phyloP scores from a whole-genome alignment of 2,888 invertebrate species.

The Polymixis lichenea region DNA sequence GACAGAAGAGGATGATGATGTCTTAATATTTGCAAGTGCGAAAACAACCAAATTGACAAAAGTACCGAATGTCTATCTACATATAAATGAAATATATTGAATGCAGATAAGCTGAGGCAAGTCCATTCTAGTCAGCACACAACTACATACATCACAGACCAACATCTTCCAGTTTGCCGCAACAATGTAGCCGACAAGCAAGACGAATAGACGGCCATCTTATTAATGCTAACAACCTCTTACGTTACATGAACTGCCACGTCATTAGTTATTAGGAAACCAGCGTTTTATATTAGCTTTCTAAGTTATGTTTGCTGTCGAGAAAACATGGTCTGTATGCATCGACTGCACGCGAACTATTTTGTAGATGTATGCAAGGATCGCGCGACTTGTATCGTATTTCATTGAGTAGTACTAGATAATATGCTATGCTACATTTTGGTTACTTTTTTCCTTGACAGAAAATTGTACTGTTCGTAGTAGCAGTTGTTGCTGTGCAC shows the following conservation, averaged over 20 bases:
- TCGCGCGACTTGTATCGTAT: too few species aligned
- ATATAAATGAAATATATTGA: neutral
- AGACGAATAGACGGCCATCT: conserved; percentile 38
- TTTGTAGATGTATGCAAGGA: neutral
- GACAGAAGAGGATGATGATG: too few species aligned
- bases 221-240: conserved; percentile 27
- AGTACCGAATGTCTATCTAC: neutral
- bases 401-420: neutral
- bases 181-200: conserved; percentile 37
- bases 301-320: conserved; percentile 36
- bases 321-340: conserved; percentile 18
- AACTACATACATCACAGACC: conserved; percentile 6
- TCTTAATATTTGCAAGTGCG: neutral
- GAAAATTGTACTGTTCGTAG: neutral
- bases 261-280: conserved; percentile 49
- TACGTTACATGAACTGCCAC: conserved; percentile 40
- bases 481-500: neutral
- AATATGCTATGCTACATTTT: neutral
- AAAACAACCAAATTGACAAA: neutral
- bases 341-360: conserved; percentile 5
- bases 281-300: conserved; percentile 28
- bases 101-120: neutral
- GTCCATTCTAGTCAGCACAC: conserved; percentile 1
- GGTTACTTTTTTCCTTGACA: neutral
- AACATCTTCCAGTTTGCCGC: conserved; percentile 24